Conservation (phyloP, 2,888 invertebrate genomes). For the Nemapogon koenigi region DNA sequence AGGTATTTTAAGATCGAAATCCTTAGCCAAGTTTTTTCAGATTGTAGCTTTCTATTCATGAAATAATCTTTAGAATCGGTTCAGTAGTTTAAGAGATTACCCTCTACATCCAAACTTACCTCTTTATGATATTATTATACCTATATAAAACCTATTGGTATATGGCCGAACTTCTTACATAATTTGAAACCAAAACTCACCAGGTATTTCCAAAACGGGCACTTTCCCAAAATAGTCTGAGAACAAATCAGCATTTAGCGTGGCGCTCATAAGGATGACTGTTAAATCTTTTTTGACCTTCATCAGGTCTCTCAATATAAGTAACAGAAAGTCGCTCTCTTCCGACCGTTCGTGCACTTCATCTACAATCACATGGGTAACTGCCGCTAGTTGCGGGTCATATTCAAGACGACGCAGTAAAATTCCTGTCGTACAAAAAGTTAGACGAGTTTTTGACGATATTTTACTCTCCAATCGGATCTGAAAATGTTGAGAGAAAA, state of each 20-base stretch:
- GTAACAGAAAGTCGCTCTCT: conserved; percentile 87
- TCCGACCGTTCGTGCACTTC: conserved; percentile 94
- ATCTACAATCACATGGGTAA: conserved; percentile 87
- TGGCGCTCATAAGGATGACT: conserved; percentile 92
- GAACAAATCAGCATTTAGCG: conserved; percentile 85
- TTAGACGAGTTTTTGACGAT: conserved; percentile 78
- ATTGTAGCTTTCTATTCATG: no score
- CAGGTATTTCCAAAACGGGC: conserved; percentile 83
- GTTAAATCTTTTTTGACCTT: conserved; percentile 76
- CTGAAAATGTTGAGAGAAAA: no score
- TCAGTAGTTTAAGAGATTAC: no score
- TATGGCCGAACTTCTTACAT: no score
- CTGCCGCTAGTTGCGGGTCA: conserved; percentile 75
- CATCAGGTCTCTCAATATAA: conserved; percentile 80
- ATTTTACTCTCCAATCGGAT: conserved; percentile 82
- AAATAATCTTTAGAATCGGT: no score
- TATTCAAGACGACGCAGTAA: conserved; percentile 82
- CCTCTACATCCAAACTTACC: no score
- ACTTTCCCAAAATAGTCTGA: conserved; percentile 82
- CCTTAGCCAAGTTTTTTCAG: no score
- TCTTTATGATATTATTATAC: no score
- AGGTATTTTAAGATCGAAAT: no score
- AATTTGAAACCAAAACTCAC: conserved; percentile 31
- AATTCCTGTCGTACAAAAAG: conserved; percentile 95
- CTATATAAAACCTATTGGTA: no score